phyloP scores from a whole-genome alignment of 2,888 invertebrate genomes.

The Drosophila helvetica region DNA sequence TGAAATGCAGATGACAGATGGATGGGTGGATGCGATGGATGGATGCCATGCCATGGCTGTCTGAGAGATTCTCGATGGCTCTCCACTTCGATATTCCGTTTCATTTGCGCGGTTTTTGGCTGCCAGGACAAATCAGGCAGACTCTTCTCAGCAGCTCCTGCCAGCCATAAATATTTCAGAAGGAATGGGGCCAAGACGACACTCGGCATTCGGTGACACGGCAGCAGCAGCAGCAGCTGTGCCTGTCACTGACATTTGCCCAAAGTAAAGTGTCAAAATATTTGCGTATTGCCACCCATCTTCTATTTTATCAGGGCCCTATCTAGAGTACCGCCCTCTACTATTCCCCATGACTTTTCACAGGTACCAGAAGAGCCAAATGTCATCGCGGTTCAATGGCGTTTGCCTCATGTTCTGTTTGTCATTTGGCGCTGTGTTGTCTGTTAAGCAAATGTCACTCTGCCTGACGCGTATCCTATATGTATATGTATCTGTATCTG shows the following conservation, averaged over 20 bases:
- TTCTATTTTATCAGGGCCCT: constrained; percentile 3
- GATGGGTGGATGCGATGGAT: not conserved
- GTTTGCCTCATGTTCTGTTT: constrained; percentile 60
- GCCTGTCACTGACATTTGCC: constrained; percentile 46
- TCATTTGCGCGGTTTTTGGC: constrained; percentile 57
- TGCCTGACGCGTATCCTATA: not conserved
- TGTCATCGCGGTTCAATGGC: constrained; percentile 76
- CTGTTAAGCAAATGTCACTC: constrained; percentile 60
- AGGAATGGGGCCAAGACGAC: constrained; percentile 23
- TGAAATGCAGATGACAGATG: constrained; percentile 60
- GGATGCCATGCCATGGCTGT: not conserved
- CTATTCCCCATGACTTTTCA: constrained; percentile 8
- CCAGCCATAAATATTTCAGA: constrained; percentile 41
- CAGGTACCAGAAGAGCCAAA: constrained; percentile 48
- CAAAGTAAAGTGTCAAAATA: constrained; percentile 78
- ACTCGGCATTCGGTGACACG: not conserved
- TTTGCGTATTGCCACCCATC: constrained; percentile 60
- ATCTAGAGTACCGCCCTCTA: not conserved
- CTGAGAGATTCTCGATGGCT: constrained; percentile 25
- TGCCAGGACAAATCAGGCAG: constrained; percentile 26
- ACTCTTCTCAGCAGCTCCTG: constrained; percentile 24
- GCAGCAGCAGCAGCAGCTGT: too few species aligned
- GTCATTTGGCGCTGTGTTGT: constrained; percentile 57
- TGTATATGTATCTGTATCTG: constrained; percentile 12
- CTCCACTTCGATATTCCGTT: constrained; percentile 60